A percentile compares a stretch with the other conserved stretches of the same genome.
phyloP scores from a whole-genome alignment of 2,888 invertebrate genomes.

The Choreutis nemorana region DNA sequence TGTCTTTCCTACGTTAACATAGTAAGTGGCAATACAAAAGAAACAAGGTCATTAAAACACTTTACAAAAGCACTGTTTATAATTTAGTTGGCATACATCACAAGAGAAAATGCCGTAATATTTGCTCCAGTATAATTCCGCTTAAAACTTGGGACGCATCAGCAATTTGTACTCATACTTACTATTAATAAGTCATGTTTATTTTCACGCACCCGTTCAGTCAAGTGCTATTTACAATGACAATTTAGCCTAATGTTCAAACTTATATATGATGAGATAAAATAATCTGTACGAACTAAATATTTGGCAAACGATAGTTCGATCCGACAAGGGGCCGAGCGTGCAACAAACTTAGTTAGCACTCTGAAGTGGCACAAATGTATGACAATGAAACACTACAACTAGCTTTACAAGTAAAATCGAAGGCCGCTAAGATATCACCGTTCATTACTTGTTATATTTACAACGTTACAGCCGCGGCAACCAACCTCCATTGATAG shows the following conservation, averaged over 20 bases:
- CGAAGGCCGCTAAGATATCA: conserved; percentile 67
- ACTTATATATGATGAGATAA: conserved; percentile 28
- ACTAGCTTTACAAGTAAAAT: conserved; percentile 64
- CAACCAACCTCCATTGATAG: background rate
- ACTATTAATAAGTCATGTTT: too few relatives aligned
- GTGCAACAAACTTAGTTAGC: conserved; percentile 30
- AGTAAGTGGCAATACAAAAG: too few relatives aligned
- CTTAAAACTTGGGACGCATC: too few relatives aligned
- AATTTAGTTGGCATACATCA: too few relatives aligned
- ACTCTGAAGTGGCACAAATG: conserved; percentile 24
- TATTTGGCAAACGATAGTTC: conserved; percentile 48
- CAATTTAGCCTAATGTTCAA: conserved; percentile 34
- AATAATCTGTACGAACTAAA: conserved; percentile 36
- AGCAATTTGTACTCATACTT: too few relatives aligned
- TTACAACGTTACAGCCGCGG: conserved; percentile 31
- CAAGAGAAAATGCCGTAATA: too few relatives aligned
- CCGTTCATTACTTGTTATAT: conserved; percentile 58
- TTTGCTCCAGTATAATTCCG: too few relatives aligned
- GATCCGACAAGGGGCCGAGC: conserved; percentile 16
- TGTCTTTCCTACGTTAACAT: too few relatives aligned
- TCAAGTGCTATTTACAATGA: conserved; percentile 43
- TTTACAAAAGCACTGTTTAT: too few relatives aligned
- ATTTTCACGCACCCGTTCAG: too few relatives aligned
- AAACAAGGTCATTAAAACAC: too few relatives aligned
- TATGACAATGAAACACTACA: conserved; percentile 41